Evolutionary conservation across 2,888 invertebrate genomes (phyloP), one percentile per base, ranked within the genome.

Genomic region (Elysia crispata): DNA sequence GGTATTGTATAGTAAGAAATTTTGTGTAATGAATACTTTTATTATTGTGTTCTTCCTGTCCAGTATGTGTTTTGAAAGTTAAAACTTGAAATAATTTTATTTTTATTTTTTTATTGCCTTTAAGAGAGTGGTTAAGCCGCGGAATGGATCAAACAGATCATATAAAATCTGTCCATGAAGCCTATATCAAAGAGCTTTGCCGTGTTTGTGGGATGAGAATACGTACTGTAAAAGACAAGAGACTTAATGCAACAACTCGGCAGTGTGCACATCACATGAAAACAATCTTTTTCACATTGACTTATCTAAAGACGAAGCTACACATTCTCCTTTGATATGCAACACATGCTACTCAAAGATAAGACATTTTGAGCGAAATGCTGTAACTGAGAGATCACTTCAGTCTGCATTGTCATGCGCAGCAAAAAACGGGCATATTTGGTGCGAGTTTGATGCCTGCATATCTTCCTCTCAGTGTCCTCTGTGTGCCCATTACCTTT

Each of bases 271-370:
- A 66, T 66, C 66, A 66, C 25, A 28, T 30, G 18, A 66, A 28
- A 66, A 28, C 23, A 66, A 66, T 28, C 13, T 66, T 1, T 66
- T 66, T 25, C 66, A 66, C 28, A 66, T 66, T 66, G 66, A 66
- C 30, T 13, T 66, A 25, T 66, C 66, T 18, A 11, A 5, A 18
- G 66, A 66, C 25, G 66, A 30, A 25, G 28, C 13, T 3, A 66
- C 13, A 13, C 28, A 66, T 66, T 66, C n/a, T 25, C 28, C 66
- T 28, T 20, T 25, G 30, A 6, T 66, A 25, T 66, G 66, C 25
- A 13, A 66, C 28, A 25, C 18, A 18, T 66, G 66, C 28, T 66
- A 66, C 30, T n/a, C 66, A 18, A 66, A 30, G 30, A 25, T 66
- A 11, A n/a, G 66, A 28, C 13, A 25, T 5, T 66, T 25, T 66